phyloP scores from a whole-genome alignment of 2,113 vertebrate species.

The Oreochromis spilurus region DNA sequence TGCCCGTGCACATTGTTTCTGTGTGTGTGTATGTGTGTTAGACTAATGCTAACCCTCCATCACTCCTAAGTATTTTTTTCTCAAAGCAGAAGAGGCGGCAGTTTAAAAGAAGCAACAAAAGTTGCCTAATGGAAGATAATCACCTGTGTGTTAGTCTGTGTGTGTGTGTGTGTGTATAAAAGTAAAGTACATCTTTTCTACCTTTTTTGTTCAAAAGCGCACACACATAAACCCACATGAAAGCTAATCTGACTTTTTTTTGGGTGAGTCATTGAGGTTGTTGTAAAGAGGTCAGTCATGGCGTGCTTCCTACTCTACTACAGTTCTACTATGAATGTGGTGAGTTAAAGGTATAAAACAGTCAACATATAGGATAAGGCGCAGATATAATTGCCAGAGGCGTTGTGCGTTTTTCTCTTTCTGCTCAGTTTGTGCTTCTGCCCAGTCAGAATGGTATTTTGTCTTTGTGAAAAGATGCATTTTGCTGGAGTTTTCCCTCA shows the following conservation, averaged over 20 bases:
- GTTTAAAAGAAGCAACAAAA: neutral
- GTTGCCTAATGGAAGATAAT: constrained; percentile 40
- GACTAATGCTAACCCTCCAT: neutral
- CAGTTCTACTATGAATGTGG: neutral
- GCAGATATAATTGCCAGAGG: neutral
- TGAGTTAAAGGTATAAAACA: neutral
- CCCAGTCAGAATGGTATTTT: neutral
- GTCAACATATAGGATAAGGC: neutral
- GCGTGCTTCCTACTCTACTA: neutral
- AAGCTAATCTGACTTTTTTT: neutral
- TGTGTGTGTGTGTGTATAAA: neutral
- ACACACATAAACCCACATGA: neutral
- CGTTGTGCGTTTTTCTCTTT: neutral
- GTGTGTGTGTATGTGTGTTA: neutral
- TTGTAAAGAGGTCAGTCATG: neutral
- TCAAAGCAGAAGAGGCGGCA: neutral
- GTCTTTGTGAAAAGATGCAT: constrained; percentile 5
- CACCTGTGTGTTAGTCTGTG: neutral
- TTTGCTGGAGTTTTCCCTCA: constrained; percentile 22
- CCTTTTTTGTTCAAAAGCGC: neutral
- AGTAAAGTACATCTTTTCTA: neutral
- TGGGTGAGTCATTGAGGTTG: neutral
- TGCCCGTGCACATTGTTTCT: neutral
- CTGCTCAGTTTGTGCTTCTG: neutral
- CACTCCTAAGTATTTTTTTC: constrained; percentile 22